These are phyloP conservation scores for Coelogynopora nodosa DNA, from an alignment of 2,888 invertebrate species.

Conservation along the genomic window DNA sequence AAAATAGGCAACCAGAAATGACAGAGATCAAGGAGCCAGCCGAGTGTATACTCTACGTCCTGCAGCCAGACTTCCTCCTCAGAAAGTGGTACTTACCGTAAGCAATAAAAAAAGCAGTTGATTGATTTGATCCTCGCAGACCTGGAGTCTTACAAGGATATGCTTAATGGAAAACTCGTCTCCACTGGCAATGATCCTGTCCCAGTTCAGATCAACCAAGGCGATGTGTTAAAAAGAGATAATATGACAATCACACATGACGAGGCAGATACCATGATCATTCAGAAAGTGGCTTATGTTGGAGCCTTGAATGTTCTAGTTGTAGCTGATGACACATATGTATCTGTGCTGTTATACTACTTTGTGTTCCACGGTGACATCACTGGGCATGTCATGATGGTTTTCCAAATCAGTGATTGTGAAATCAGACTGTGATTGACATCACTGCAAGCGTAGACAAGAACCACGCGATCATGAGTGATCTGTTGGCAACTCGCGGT, in stretches of 20 bases:
- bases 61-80: slow-evolving; percentile 16
- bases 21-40: not conserved
- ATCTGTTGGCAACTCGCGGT: slow-evolving; percentile 35
- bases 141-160: not conserved
- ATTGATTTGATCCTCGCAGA: slow-evolving; percentile 47
- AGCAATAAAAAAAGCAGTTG: slow-evolving; percentile 46
- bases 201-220: not conserved
- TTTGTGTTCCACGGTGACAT: not conserved
- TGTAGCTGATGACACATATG: not conserved
- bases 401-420: slow-evolving; percentile 8
- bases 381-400: not conserved
- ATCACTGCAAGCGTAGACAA: slow-evolving; percentile 21
- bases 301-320: not conserved
- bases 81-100: too few relatives aligned
- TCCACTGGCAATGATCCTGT: slow-evolving; percentile 37
- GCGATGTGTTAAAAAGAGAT: slow-evolving; percentile 47
- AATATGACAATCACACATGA: slow-evolving; percentile 46
- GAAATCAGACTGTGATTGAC: slow-evolving; percentile 5
- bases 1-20: not conserved
- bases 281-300: not conserved
- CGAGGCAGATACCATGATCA: not conserved
- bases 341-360: not conserved
- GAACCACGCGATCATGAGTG: slow-evolving; percentile 1
- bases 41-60: not conserved
- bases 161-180: slow-evolving; percentile 1